These are phyloP conservation scores for Forpus xanthops DNA, from an alignment of 2,797 vertebrate species.

Conservation along the genomic window DNA sequence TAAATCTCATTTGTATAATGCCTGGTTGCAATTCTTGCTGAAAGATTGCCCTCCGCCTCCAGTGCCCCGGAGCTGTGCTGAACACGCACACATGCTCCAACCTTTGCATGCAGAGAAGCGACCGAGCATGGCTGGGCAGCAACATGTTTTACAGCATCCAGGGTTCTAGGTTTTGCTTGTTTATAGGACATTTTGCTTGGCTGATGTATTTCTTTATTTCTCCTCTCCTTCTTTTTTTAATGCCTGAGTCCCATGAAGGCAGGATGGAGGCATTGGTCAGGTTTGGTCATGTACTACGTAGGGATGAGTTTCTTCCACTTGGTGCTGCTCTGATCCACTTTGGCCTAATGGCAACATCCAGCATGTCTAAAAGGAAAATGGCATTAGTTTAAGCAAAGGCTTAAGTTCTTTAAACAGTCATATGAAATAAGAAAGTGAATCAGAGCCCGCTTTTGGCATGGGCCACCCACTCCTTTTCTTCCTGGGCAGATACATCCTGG, in stretches of 20 bases:
- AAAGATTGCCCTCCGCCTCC: conserved; percentile 24
- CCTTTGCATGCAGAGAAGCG: not conserved
- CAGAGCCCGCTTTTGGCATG: rapidly evolving
- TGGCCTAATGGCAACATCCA: not conserved
- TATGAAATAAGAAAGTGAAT: not conserved
- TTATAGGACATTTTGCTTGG: not conserved
- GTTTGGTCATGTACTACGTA: not conserved
- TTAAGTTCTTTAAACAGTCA: not conserved
- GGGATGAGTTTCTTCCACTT: not conserved
- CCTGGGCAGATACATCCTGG: not conserved
- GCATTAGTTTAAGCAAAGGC: not conserved
- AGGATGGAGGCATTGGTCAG: rapidly evolving
- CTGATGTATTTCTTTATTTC: not conserved
- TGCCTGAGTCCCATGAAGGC: not conserved
- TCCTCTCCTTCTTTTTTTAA: not conserved
- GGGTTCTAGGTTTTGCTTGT: not conserved
- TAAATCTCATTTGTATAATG: conserved; percentile 67
- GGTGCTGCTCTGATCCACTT: rapidly evolving
- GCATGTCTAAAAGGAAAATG: not conserved
- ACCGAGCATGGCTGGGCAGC: rapidly evolving
- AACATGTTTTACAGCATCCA: not conserved
- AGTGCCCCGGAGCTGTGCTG: not conserved
- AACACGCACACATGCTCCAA: not conserved
- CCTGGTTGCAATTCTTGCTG: conserved; percentile 28
- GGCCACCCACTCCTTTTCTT: not conserved